Evolutionary conservation across 2,888 invertebrate genomes (phyloP).

Genomic region (Chrysomela aeneicollis): DNA sequence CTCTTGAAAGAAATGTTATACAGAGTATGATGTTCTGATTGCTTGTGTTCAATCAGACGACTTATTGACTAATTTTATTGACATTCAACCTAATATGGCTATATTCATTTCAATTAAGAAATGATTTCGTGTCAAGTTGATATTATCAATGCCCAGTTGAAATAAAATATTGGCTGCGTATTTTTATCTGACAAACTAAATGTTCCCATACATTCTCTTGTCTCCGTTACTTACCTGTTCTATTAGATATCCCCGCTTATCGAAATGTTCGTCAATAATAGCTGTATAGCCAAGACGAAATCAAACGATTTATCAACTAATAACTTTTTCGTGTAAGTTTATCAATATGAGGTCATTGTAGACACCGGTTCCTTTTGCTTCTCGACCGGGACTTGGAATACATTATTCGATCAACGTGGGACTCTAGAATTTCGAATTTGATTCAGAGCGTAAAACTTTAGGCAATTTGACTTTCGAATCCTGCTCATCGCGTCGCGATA

Average conservation of each 20-base stretch:
- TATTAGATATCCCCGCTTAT: not conserved
- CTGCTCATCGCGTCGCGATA: constrained; percentile 15
- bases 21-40: no score
- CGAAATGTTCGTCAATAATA: not conserved
- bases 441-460: constrained; percentile 9
- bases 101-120: no score
- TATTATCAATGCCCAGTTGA: no score
- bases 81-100: no score
- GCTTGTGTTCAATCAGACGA: no score
- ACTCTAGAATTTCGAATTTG: constrained; percentile 1
- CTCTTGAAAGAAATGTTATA: no score
- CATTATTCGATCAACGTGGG: constrained; percentile 15
- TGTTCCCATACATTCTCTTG: not conserved
- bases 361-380: constrained; percentile 25
- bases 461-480: constrained; percentile 15
- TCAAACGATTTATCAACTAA: constrained; percentile 14
- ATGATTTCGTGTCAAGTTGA: no score
- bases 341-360: constrained; percentile 31
- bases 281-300: not conserved
- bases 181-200: not conserved
- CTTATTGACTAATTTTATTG: no score
- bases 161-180: no score
- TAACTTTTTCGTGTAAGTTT: constrained; percentile 31
- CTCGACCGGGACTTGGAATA: constrained; percentile 18
- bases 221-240: not conserved